Evolutionary conservation across 2,797 vertebrate genomes (phyloP), one percentile per base, ranked within the genome.

Genomic region (Taenioides sp.): DNA sequence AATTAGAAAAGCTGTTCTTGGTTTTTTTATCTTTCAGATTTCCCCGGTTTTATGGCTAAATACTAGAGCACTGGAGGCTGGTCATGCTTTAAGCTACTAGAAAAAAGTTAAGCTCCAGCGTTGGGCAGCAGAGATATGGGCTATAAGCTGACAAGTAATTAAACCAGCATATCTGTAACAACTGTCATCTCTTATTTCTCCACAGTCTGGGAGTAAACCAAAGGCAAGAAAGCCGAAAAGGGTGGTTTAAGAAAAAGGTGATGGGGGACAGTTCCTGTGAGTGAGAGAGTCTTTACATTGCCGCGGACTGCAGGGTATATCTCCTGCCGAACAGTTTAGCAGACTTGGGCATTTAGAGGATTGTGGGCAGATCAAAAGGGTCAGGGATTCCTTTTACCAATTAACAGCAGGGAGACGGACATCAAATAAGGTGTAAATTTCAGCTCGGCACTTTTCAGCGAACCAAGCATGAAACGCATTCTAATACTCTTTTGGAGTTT

Each of bases 91-190:
- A 97, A 98, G 96, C 96, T 95, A 95, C 94, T 94, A 95, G 95
- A 95, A 94, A 95, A 94, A 96, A 96, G 95, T 96, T 96, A 96
- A 98, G 96, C 96, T 96, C 95, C 93, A 86, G 94, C 90, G 89
- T 95, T 94, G 95, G 95, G 96, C 95, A 95, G 96, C 95, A 84
- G 92, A 97, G 96, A 98, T 97, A 97, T 94, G 94, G 92, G 91
- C 95, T 94, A 87, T 98, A 96, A 98, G 96, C 96, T 97, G 96
- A 98, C 97, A 98, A 97, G 97, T 97, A 97, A 98, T 98, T 97
- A 98, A 98, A 97, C 95, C 91, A 84, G 95, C 94, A 92, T 96
- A 96, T 98, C 97, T 97, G 89, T 96, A 97, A 96, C 96, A 96
- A 97, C 97, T 96, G 96, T 96, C 97, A 96, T 95, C 96, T 97